Evolutionary conservation across 2,797 vertebrate species (phyloP).

Genomic region (Lateolabrax maculatus): DNA sequence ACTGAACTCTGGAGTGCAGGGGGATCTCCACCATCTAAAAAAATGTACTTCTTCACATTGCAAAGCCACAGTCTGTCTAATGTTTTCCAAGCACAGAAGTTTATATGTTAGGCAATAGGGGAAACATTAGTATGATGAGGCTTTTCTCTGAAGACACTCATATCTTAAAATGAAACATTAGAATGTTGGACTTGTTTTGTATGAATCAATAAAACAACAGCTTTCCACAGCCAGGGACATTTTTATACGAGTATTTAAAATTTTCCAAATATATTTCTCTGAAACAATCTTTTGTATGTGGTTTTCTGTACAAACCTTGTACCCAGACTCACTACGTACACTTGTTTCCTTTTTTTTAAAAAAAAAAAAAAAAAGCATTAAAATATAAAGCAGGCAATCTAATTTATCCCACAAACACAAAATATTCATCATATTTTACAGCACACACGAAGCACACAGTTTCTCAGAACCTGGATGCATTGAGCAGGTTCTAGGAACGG

Average conservation of each 20-base stretch:
- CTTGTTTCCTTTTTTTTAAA: neutral
- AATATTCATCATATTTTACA: neutral
- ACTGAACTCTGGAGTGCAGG: constrained; percentile 33
- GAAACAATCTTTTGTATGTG: neutral
- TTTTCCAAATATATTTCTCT: neutral
- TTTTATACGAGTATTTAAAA: constrained; percentile 24
- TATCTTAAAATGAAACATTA: neutral
- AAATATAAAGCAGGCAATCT: neutral
- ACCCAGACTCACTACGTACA: neutral
- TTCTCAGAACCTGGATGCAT: constrained; percentile 50
- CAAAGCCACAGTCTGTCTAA: constrained; percentile 58
- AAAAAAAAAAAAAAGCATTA: neutral
- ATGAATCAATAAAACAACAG: constrained; percentile 4
- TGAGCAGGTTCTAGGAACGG: constrained; percentile 39
- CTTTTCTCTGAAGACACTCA: constrained; percentile 38
- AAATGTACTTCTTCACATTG: constrained; percentile 41
- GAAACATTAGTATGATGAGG: constrained; percentile 44
- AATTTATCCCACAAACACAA: neutral
- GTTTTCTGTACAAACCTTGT: neutral
- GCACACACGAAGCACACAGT: neutral
- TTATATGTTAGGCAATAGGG: constrained; percentile 62
- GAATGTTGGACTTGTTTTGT: constrained; percentile 49
- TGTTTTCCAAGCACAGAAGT: constrained; percentile 73
- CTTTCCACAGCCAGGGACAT: constrained; percentile 8
- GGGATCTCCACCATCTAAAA: constrained; percentile 73